Conservation (phyloP, 2,113 vertebrate genomes). For the Periophthalmodon schlosseri region DNA sequence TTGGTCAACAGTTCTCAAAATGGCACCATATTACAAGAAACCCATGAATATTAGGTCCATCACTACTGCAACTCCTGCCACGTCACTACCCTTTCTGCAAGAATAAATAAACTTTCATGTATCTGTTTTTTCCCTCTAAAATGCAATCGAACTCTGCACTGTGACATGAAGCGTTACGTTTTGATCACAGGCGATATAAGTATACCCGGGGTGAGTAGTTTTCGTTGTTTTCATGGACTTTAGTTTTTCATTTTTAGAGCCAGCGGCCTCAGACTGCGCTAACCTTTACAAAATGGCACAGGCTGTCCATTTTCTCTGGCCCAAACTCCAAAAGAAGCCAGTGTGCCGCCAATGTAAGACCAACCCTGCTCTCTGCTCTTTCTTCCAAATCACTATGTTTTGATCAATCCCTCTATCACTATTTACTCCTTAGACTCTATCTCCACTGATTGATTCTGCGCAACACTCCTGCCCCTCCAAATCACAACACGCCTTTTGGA, state of each 20-base stretch:
- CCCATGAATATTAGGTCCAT: too few relatives aligned
- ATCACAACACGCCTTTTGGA: slow-evolving; percentile 52
- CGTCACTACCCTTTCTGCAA: too few relatives aligned
- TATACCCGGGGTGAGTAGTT: neutral
- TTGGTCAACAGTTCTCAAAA: too few relatives aligned
- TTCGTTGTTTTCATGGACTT: slow-evolving; percentile 27
- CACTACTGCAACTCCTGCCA: too few relatives aligned
- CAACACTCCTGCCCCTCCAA: slow-evolving; percentile 32
- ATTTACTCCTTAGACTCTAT: slow-evolving; percentile 58
- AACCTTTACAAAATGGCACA: slow-evolving; percentile 73
- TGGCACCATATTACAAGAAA: too few relatives aligned
- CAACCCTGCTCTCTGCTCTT: slow-evolving; percentile 44
- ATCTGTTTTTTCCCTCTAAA: neutral
- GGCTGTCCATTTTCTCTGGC: slow-evolving; percentile 62
- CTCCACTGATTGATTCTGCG: slow-evolving; percentile 58
- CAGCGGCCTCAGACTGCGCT: slow-evolving; percentile 53
- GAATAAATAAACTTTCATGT: too few relatives aligned
- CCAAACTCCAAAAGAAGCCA: slow-evolving; percentile 52
- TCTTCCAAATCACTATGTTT: slow-evolving; percentile 44
- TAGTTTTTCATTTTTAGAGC: slow-evolving; percentile 36
- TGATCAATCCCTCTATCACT: slow-evolving; percentile 51
- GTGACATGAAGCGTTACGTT: neutral
- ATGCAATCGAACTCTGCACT: neutral
- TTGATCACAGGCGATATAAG: slow-evolving; percentile 4
- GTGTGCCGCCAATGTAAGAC: slow-evolving; percentile 46